These are phyloP conservation scores for Drosophila subpulchrella DNA, from an alignment of 1,140 invertebrate genomes.

Conservation along the genomic window DNA sequence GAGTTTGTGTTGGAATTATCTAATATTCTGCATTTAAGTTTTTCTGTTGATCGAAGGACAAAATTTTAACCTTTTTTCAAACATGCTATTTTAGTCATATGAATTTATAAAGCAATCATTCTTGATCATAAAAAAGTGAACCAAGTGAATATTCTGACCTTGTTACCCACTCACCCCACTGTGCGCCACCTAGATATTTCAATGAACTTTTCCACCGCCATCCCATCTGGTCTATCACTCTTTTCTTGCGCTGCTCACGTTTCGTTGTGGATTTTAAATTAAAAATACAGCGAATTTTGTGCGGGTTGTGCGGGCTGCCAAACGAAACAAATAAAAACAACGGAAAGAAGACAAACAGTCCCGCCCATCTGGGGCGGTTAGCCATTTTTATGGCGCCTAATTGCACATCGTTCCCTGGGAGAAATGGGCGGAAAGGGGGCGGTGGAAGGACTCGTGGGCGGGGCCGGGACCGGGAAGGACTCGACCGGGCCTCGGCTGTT, in stretches of 20 bases:
- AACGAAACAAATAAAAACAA: constrained; percentile 42
- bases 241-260: constrained; percentile 45
- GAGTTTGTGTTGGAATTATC: too few species aligned
- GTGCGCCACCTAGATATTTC: constrained; percentile 1
- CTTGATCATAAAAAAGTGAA: background rate
- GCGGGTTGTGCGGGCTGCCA: constrained; percentile 56
- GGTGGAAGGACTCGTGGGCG: background rate
- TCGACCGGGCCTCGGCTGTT: constrained; percentile 74
- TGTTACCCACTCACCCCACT: background rate
- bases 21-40: too few species aligned
- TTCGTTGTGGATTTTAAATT: constrained; percentile 77
- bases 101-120: background rate
- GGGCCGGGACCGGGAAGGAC: background rate
- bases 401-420: constrained; percentile 61
- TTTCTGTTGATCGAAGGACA: too few species aligned
- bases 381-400: constrained; percentile 82
- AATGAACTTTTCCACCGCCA: background rate
- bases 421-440: background rate
- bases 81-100: too few species aligned
- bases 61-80: too few species aligned
- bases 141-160: background rate
- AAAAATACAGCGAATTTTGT: constrained; percentile 65
- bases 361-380: constrained; percentile 71
- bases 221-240: constrained; percentile 13
- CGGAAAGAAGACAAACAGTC: constrained; percentile 72